A percentile compares a stretch with the other conserved stretches of the same genome.
Evolutionary conservation across 2,113 vertebrate species (phyloP).

Genomic region (Rattus rattus): DNA sequence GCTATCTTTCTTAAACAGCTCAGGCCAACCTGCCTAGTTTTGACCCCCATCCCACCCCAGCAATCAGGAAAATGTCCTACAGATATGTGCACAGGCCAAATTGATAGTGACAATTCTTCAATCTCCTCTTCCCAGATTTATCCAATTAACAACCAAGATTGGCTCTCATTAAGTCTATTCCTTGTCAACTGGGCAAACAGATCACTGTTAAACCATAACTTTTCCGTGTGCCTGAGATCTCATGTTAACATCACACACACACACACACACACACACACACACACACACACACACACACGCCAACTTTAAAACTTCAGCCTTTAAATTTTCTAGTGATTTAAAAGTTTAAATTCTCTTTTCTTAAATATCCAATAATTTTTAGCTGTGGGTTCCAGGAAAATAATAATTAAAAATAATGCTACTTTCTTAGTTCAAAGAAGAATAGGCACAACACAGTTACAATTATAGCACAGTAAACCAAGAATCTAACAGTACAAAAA

Average conservation of each 20-base stretch:
- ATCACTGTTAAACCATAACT: neutral
- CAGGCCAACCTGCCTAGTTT: neutral
- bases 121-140: neutral
- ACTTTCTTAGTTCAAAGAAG: neutral
- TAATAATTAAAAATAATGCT: neutral
- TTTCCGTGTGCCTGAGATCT: neutral
- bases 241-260: neutral
- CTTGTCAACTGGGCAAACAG: neutral
- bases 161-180: too few relatives aligned
- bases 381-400: neutral
- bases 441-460: neutral
- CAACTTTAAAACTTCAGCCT: neutral
- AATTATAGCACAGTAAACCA: neutral
- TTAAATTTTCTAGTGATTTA: neutral
- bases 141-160: neutral
- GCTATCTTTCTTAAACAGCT: neutral
- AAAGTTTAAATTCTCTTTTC: neutral
- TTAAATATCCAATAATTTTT: neutral
- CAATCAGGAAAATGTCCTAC: neutral
- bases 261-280: too few relatives aligned
- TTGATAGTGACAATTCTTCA: neutral
- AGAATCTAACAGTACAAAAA: neutral
- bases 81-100: too few relatives aligned
- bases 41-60: too few relatives aligned
- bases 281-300: neutral